Percentiles rank a stretch among this genome's conserved stretches.
These are phyloP conservation scores for human DNA, from an alignment of 2,113 vertebrate genomes.

Conservation along the genomic window GRCh38 chr15:60551501-60552000, in stretches of 20 bases:
- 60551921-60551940: neutral
- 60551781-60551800: neutral
- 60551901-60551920: neutral
- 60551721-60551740: neutral
- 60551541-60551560: neutral
- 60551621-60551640: neutral
- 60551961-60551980: neutral
- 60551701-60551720: neutral
- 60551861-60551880: neutral
- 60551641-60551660: neutral
- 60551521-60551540: neutral
- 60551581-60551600: neutral
- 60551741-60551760: neutral
- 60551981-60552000: neutral
- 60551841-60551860: neutral
- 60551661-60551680: neutral
- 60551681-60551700: neutral
- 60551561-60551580: neutral
- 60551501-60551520: neutral
- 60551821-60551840: neutral
- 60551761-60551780: neutral
- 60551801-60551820: neutral
- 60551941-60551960: neutral
- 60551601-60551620: neutral
- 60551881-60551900: neutral